Evolutionary conservation across 2,888 invertebrate genomes (phyloP), one percentile per base, ranked within the genome.

Genomic region (Himalopsyche japonica): DNA sequence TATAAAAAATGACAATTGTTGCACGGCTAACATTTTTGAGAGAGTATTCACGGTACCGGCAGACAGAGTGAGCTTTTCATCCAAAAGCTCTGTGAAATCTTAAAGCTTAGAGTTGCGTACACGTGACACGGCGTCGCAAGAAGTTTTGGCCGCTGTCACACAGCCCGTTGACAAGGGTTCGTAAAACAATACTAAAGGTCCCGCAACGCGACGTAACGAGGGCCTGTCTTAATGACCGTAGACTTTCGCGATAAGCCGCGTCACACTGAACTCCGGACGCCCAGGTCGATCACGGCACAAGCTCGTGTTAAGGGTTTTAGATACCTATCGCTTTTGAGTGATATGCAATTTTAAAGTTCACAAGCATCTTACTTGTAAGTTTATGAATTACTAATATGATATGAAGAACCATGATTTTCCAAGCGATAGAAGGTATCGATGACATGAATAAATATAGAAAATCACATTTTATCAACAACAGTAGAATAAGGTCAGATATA

Each of bases 161-260:
- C 64, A 70, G 64, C 37, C 57, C 79, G 76, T 43, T 83, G 83
- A 83, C 83, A 79, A 83, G 83, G 83, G 83, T 83, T 76, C 79
- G 57, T 32, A 8, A 47, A 47, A 83, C 83, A 83, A 80, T 80
- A 80, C 48, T 57, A 24, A 57, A 57, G 57, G 57, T 57, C 57
- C 57, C 24, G 57, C 57, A 57, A n/a, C 57, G 80, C 80, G 79
- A 76, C 83, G 76, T 48, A 83, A 80, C 79, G 37, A 30, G 47
- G 47, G 76, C 32, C 82, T 43, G 20, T 49, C 78, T 48, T 82
- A 82, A 82, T 82, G 82, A 83, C 80, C 83, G 32, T 43, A 77
- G 76, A 57, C 70, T 57, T 47, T 76, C 80, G 64, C 78, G 83
- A 83, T 83, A 83, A 83, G 83, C 83, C 76, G 57, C 57, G 57